Evolutionary conservation across 2,113 vertebrate genomes (phyloP).

Genomic region (Benitochromis conjunctus): DNA sequence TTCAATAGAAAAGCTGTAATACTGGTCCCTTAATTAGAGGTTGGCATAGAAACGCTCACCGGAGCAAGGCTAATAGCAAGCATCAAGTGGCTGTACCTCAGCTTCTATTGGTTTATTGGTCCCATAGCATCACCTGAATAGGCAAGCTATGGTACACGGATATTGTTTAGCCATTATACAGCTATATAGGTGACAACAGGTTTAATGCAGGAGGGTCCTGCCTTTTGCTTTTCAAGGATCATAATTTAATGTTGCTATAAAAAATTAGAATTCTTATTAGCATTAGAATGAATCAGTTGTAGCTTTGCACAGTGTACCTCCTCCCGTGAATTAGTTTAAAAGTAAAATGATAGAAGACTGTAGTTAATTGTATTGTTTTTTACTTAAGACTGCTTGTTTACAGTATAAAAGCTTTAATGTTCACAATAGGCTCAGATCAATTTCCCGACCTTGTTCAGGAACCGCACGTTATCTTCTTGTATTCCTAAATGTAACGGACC

Average conservation of each 20-base stretch:
- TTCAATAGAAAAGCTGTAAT: background rate
- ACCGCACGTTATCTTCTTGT: background rate
- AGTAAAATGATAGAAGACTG: background rate
- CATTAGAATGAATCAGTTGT: background rate
- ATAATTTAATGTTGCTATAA: background rate
- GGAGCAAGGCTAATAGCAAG: slow-evolving; percentile 21
- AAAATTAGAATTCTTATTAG: no score
- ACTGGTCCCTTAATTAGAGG: slow-evolving; percentile 31
- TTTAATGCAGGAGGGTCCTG: background rate
- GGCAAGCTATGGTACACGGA: background rate
- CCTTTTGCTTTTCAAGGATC: background rate
- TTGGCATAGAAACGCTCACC: slow-evolving; percentile 51
- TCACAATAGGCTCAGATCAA: background rate
- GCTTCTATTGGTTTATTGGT: background rate
- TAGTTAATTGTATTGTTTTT: background rate
- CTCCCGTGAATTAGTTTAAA: background rate
- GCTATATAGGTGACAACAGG: background rate
- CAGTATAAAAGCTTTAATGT: background rate
- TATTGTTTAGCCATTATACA: background rate
- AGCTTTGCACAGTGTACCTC: background rate
- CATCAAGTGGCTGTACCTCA: slow-evolving; percentile 6
- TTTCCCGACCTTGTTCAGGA: background rate
- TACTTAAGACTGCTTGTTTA: background rate
- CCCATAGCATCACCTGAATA: background rate
- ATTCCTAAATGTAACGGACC: background rate